Base-by-base conservation (phyloP, 2,113 vertebrate genomes). In the Aythya baeri region DNA sequence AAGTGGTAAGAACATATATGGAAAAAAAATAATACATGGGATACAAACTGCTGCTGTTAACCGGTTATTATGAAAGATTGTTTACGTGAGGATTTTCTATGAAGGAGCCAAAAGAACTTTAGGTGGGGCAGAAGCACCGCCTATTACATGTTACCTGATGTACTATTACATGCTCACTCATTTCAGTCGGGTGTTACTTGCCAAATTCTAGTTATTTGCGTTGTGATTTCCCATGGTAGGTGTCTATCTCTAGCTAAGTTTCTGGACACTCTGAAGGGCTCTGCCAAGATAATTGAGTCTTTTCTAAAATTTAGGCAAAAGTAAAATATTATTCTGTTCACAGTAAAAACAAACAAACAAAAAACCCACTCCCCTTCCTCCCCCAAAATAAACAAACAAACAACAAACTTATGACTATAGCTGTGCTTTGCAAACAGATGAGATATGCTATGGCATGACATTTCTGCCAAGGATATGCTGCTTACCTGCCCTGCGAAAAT, bases 101-200 rank as follows among this genome's bases (percentile, higher is more conserved):
- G 81, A 96, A 93, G 88, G 59, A 94, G 94, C 90, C 94, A 96
- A 93, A 94, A 93, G 91, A 93, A 84, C 83, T 95, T 84, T 58
- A 96, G 94, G 92, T 86, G 93, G 96, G 93, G 95, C 94, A 84
- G 92, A 89, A 94, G 58, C 94, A 82, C 83, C 66, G 72, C 93
- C 96, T 96, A 43, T 92, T 84, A 96, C 94, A 93, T 79, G 83
- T 93, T 97, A 84, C 93, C 80, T 91, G 88, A 17, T 95, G 88
- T 54, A 65, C 73, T 84, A 2, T 95, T 89, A 70, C 92, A 74
- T 87, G 71, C 10, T 66, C 38, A 14, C 67, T 89, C 25, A 18
- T 93, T 93, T 93, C 72, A 76, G 44, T 88, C 59, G 31, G 29
- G 68, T 86, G 50, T 58, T 78, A 26, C 78, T 93, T 96, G 94